Evolutionary conservation across 2,888 invertebrate species (phyloP).

Genomic region (Fabriciana adippe): DNA sequence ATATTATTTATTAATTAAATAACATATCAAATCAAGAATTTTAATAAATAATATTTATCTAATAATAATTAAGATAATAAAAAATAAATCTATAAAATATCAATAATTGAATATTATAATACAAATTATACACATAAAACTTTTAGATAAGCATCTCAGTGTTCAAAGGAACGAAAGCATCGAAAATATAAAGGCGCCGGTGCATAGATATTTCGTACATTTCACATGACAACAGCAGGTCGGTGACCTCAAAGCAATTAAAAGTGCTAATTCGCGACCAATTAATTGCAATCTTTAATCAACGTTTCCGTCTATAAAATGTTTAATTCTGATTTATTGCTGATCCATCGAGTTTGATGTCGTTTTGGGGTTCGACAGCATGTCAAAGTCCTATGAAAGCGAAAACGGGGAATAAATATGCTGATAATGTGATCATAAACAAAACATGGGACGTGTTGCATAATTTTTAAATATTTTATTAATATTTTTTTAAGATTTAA

Average conservation of each 20-base stretch:
- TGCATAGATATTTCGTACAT: constrained; percentile 24
- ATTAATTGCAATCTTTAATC: constrained; percentile 44
- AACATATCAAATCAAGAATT: too few species aligned
- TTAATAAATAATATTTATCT: too few species aligned
- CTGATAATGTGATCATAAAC: background rate
- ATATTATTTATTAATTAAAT: too few species aligned
- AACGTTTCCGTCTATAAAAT: constrained; percentile 41
- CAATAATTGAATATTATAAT: background rate
- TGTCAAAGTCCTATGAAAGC: constrained; percentile 34
- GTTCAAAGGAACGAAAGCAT: constrained; percentile 9
- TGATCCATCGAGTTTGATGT: constrained; percentile 22
- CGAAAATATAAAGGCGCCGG: constrained; percentile 6
- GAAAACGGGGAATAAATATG: constrained; percentile 10
- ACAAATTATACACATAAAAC: constrained; percentile 2
- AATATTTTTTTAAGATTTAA: too few species aligned
- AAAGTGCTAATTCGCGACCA: constrained; percentile 41
- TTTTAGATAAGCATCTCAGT: background rate
- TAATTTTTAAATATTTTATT: too few species aligned
- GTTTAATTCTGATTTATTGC: constrained; percentile 39
- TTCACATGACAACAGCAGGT: constrained; percentile 36
- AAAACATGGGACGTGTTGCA: background rate
- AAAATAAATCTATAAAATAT: constrained; percentile 1
- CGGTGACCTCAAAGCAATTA: constrained; percentile 38
- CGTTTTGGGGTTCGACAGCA: constrained; percentile 15
- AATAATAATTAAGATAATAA: background rate